phyloP scores from a whole-genome alignment of 1,140 invertebrate species.

The Drosophila orosa region DNA sequence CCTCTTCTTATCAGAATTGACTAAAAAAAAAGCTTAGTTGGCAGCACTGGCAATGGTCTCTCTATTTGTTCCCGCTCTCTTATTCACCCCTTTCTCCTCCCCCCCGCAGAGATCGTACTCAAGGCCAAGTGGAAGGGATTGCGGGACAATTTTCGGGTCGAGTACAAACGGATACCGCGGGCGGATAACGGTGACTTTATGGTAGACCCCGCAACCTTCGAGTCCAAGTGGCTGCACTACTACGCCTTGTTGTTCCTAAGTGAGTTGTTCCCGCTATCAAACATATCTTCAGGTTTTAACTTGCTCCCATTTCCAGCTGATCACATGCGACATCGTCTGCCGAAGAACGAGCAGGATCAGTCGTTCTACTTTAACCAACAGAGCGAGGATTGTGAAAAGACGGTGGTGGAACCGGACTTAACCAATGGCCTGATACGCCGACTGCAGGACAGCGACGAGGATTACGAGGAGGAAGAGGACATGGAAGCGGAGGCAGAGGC shows the following conservation, averaged over 20 bases:
- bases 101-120: constrained; percentile 73
- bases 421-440: constrained; percentile 79
- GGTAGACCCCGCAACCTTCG: constrained; percentile 77
- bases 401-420: constrained; percentile 78
- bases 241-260: constrained; percentile 80
- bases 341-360: constrained; percentile 80
- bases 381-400: constrained; percentile 80
- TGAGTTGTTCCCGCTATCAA: constrained; percentile 40
- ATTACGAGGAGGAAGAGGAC: constrained; percentile 81
- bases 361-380: constrained; percentile 81
- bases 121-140: constrained; percentile 84
- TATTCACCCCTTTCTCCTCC: constrained; percentile 3
- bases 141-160: constrained; percentile 83
- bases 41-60: constrained; percentile 15
- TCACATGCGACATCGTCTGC: constrained; percentile 81
- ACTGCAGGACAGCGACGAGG: constrained; percentile 79
- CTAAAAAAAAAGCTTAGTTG: constrained; percentile 11
- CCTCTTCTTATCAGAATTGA: constrained; percentile 7
- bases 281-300: neutral
- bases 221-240: constrained; percentile 84
- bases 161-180: constrained; percentile 83
- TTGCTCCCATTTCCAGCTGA: constrained; percentile 53
- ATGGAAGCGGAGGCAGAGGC: constrained; percentile 62
- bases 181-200: constrained; percentile 79
- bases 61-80: constrained; percentile 7